These are phyloP conservation scores for Schizopygopsis pylzovi DNA, from an alignment of 2,797 vertebrate species.

Conservation along the genomic window DNA sequence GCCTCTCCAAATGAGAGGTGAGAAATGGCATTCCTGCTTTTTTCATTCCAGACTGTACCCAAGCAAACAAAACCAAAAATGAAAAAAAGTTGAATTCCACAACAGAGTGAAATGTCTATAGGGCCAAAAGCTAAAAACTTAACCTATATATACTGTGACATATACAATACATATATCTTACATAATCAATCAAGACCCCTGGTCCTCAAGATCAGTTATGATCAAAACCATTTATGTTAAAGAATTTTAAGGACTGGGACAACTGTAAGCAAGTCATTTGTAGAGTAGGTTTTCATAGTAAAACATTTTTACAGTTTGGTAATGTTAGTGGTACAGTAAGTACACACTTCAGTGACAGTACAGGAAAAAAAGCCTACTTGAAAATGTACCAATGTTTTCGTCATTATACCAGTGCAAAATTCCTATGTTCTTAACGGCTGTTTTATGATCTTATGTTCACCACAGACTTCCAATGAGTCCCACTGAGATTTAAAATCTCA, in stretches of 20 bases:
- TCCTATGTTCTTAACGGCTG: neutral
- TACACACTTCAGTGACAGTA: neutral
- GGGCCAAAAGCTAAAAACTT: neutral
- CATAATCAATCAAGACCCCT: neutral
- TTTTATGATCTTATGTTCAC: neutral
- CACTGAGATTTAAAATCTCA: conserved; percentile 11
- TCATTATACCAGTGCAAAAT: neutral
- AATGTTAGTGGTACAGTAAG: neutral
- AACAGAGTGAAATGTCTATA: neutral
- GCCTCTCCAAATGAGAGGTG: conserved; percentile 28
- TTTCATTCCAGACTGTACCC: conserved; percentile 30
- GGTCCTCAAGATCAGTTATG: neutral
- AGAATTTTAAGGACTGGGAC: neutral
- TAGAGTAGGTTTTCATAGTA: neutral
- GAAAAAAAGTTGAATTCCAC: conserved; percentile 1
- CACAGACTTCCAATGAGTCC: neutral
- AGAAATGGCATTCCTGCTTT: conserved; percentile 51
- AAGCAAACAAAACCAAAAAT: neutral
- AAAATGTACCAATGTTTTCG: neutral
- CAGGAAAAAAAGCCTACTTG: neutral
- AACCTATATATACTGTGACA: neutral
- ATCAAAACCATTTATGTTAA: neutral
- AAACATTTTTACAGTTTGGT: neutral
- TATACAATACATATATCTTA: neutral
- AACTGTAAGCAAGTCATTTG: neutral